phyloP scores from a whole-genome alignment of 1,140 invertebrate genomes.

The Pseudomyrmex concolor region DNA sequence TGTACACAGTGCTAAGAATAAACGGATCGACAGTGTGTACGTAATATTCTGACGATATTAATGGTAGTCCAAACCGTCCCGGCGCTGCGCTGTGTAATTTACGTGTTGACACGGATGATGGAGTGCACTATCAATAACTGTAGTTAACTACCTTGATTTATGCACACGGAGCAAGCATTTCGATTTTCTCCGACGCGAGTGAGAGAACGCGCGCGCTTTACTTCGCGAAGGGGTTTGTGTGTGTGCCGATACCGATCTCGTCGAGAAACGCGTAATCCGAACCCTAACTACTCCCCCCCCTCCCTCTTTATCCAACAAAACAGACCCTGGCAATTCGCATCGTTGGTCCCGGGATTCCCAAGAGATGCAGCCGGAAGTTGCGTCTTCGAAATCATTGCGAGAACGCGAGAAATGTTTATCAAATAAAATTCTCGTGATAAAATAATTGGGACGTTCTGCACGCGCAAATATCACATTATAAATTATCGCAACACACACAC shows the following conservation, averaged over 20 bases:
- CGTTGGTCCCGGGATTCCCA: too few species aligned
- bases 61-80: conserved; percentile 41
- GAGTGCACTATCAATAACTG: conserved; percentile 58
- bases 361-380: too few species aligned
- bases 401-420: too few species aligned
- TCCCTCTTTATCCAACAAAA: background rate
- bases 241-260: background rate
- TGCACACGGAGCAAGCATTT: conserved; percentile 45
- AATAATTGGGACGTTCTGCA: too few species aligned
- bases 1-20: conserved; percentile 16
- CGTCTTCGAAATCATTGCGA: too few species aligned
- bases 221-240: conserved; percentile 16
- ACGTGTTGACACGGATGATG: conserved; percentile 51
- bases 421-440: too few species aligned
- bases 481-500: background rate
- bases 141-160: conserved; percentile 49
- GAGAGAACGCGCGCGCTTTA: conserved; percentile 31
- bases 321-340: background rate
- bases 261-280: background rate
- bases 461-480: background rate
- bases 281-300: background rate
- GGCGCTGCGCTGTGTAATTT: conserved; percentile 42
- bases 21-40: conserved; percentile 23
- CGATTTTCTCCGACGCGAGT: conserved; percentile 41
- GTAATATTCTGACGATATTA: conserved; percentile 55